phyloP scores from a whole-genome alignment of 2,113 vertebrate species.

The Passer montanus region DNA sequence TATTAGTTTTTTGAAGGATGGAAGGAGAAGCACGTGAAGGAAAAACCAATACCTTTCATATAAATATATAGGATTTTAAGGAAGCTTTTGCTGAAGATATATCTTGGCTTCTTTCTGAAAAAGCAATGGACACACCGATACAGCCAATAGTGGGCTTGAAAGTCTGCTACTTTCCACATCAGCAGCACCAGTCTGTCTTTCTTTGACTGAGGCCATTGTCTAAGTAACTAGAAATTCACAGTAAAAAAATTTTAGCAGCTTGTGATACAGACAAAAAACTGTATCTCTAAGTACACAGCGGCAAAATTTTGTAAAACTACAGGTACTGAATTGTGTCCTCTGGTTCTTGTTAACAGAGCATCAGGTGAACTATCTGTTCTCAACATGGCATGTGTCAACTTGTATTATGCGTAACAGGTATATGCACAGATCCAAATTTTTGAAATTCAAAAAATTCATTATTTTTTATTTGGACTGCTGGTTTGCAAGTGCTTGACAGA shows the following conservation, averaged over 20 bases:
- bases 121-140: neutral
- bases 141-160: neutral
- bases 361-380: neutral
- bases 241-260: neutral
- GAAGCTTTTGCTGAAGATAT: neutral
- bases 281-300: neutral
- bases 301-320: neutral
- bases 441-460: neutral
- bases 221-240: neutral
- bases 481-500: conserved; percentile 22
- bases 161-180: neutral
- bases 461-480: conserved; percentile 1
- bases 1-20: neutral
- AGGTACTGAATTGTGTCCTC: neutral
- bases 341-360: neutral
- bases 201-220: neutral
- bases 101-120: neutral
- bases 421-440: neutral
- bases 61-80: neutral
- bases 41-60: neutral
- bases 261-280: neutral
- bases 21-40: neutral
- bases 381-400: neutral
- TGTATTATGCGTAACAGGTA: neutral
- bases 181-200: fast-evolving